A percentile compares a stretch with the other conserved stretches of the same genome.
These are phyloP conservation scores for Champsocephalus esox DNA, from an alignment of 2,797 vertebrate species.

Conservation along the genomic window DNA sequence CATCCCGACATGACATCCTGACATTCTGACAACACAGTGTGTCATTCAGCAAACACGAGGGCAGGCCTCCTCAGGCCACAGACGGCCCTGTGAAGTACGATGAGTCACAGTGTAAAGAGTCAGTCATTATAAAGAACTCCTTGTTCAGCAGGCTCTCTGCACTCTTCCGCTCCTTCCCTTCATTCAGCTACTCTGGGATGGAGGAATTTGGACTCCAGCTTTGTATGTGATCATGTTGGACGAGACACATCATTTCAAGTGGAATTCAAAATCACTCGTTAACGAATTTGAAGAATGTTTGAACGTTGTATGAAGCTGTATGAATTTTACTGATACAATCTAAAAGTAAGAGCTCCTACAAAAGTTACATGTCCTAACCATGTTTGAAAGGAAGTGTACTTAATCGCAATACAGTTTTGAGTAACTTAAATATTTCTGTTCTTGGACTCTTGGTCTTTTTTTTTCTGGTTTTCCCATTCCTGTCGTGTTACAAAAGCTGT, in stretches of 20 bases:
- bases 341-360: too few species aligned
- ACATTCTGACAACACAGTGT: conserved; percentile 65
- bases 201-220: conserved; percentile 41
- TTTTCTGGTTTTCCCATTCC: too few species aligned
- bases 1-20: conserved; percentile 53
- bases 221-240: conserved; percentile 34
- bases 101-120: conserved; percentile 72
- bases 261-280: conserved; percentile 38
- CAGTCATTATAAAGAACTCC: conserved; percentile 72
- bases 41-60: conserved; percentile 70
- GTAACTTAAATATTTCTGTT: too few species aligned
- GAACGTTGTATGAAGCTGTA: neutral
- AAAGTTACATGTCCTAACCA: neutral
- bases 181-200: conserved; percentile 38
- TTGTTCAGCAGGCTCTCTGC: conserved; percentile 57
- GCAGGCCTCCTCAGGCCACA: conserved; percentile 56
- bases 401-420: too few species aligned
- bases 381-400: too few species aligned
- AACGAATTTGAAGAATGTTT: conserved; percentile 26
- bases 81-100: conserved; percentile 58
- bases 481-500: too few species aligned
- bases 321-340: neutral
- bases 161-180: conserved; percentile 33
- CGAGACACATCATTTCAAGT: conserved; percentile 26
- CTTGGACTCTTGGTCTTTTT: too few species aligned